Evolutionary conservation across 1,140 invertebrate species (phyloP), one percentile per base, ranked within the genome.

Genomic region (Drosophila aff.): DNA sequence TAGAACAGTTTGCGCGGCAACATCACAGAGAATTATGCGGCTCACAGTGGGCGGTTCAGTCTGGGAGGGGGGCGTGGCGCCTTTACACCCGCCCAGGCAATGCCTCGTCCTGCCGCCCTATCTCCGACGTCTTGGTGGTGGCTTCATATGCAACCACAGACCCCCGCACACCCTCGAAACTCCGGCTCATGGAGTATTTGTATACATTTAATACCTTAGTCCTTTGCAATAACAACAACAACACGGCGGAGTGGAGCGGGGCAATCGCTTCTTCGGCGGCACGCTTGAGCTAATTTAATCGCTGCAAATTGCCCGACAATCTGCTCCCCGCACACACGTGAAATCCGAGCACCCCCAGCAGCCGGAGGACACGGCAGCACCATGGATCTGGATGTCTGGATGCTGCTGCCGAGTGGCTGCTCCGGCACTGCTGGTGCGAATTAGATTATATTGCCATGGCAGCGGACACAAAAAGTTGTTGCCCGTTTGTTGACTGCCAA

Each of bases 251-350:
- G 21, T 18, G 36, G 47, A 46, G 59, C 13, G 66, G 38, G 46
- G 46, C 33, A 68, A 78, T 71, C 53, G 67, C 85, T 83, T 75
- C 67, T 74, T 84, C 47, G 50, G 68, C 62, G 77, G 77, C 77
- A 89, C 89, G 85, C 84, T 92, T 90, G 69, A 85, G 91, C 87
- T 92, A 91, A 92, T 92, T 92, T 92, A 92, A 92, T 92, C 91
- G 86, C 80, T 76, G 87, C 91, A 92, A 92, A 92, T 92, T 92
- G 91, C 85, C 84, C 78, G 76, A 87, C 91, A 92, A 92, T 92
- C 91, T 92, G 82, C 77, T 59, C 73, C 52, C 7, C 52, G 38
- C 75, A 38, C 75, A 84, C 81, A 90, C 84, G 84, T 89, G 85
- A 89, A 84, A 73, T 57, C 41, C 77, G 66, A 89, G 33, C 57